Conservation (phyloP, 2,797 vertebrate genomes). For the Enteromius paludinosus region DNA sequence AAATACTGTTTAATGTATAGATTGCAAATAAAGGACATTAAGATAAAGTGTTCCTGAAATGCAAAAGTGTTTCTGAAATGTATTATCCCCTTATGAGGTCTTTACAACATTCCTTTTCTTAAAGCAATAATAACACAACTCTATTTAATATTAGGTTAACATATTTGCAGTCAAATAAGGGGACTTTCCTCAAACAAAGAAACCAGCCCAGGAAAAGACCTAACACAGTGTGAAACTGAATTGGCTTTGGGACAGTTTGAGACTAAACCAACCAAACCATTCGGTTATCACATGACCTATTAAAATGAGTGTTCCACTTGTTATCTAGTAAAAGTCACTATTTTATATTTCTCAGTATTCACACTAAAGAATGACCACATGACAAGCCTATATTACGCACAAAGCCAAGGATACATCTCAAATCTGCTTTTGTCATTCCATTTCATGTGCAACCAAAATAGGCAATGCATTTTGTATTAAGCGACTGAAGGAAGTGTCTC, state of each 20-base stretch:
- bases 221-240: not conserved
- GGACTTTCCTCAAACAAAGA: slow-evolving; percentile 7
- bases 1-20: not conserved
- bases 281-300: slow-evolving; percentile 18
- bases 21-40: not conserved
- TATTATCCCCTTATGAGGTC: not conserved
- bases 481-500: not conserved
- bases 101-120: slow-evolving; percentile 8
- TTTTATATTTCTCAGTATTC: not conserved
- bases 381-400: not conserved
- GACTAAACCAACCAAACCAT: not conserved
- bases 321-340: slow-evolving; percentile 12
- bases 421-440: not conserved
- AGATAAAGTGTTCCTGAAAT: not conserved
- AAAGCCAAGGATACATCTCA: not conserved
- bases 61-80: not conserved
- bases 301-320: not conserved
- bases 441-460: not conserved
- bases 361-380: not conserved
- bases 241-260: slow-evolving; percentile 4
- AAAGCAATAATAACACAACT: not conserved
- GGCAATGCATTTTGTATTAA: not conserved
- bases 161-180: not conserved
- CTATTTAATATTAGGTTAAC: not conserved
- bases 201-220: not conserved